Conservation (phyloP, 2,113 vertebrate species). For the Andinoacara biseriatus region DNA sequence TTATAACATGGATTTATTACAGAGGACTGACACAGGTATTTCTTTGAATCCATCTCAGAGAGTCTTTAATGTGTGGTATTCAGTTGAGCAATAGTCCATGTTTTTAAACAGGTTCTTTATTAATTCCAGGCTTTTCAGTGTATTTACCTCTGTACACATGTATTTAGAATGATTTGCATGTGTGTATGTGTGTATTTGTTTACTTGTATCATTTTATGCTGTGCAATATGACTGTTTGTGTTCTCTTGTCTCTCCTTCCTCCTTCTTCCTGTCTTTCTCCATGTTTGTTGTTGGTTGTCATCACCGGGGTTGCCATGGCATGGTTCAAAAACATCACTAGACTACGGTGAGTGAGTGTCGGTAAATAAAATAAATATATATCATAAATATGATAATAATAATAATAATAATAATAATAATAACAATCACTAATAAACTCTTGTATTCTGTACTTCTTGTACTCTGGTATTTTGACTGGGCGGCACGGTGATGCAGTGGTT, state of each 20-base stretch:
- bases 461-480: too few relatives aligned
- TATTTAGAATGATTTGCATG: neutral
- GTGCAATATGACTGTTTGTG: conserved; percentile 54
- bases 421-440: too few relatives aligned
- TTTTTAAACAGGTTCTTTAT: neutral
- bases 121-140: neutral
- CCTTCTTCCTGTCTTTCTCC: conserved; percentile 17
- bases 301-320: conserved; percentile 60
- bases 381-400: too few relatives aligned
- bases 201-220: conserved; percentile 29
- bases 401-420: too few relatives aligned
- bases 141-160: neutral
- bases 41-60: neutral
- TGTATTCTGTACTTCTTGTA: too few relatives aligned
- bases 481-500: too few relatives aligned
- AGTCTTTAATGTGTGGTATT: neutral
- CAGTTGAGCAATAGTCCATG: neutral
- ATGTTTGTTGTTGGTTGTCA: conserved; percentile 63
- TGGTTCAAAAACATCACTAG: conserved; percentile 67
- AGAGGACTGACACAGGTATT: neutral
- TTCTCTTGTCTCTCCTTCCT: conserved; percentile 30
- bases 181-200: conserved; percentile 39
- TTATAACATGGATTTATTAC: conserved; percentile 11
- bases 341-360: conserved; percentile 78
- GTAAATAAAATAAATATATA: neutral